Evolutionary conservation across 2,113 vertebrate species (phyloP), one percentile per base, ranked within the genome.

Genomic region (Hippolais icterina): DNA sequence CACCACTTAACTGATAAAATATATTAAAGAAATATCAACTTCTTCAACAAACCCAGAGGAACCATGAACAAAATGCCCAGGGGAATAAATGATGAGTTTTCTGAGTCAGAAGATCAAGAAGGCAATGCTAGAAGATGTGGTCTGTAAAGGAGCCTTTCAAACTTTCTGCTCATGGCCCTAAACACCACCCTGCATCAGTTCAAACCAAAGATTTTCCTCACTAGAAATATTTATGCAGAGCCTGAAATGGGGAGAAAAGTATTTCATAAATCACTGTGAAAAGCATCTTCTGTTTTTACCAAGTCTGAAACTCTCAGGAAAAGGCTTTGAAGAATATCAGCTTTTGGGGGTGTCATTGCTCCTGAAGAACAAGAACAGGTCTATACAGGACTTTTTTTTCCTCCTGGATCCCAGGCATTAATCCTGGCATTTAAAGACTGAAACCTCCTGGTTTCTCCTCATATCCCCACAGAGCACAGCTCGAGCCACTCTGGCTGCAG

Each of bases 341-440:
- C 31, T 83, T 59, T 65, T 16, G 7, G 22, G 35, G 28, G 15
- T 10, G 12, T 39, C 46, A 7, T 63, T 57, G 42, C 44, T 65
- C 42, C 15, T 52, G 33, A 74, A 64, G 54, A 92, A 10, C 12
- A 66, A 21, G 53, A 49, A 3, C 6, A 25, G n/a, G 15, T 16
- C 25, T 41, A 8, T 5, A 10, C 0, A 18, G 37, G 52, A 22
- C n/a, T 11, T 49, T 53, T 49, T 49, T 29, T 18, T 2, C 4
- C 56, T 59, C 63, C 57, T 59, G 53, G 19, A 86, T 69, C 66
- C 39, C 27, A 3, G n/a, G 15, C n/a, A 25, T 85, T 57, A 65
- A 66, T 70, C 23, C 59, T 54, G 47, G 50, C 11, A 31, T 70
- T 85, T 37, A 50, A 83, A 42, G 46, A 29, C 6, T 28, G 50